Evolutionary conservation across 2,888 invertebrate genomes (phyloP).

Genomic region (Zele albiditarsus): DNA sequence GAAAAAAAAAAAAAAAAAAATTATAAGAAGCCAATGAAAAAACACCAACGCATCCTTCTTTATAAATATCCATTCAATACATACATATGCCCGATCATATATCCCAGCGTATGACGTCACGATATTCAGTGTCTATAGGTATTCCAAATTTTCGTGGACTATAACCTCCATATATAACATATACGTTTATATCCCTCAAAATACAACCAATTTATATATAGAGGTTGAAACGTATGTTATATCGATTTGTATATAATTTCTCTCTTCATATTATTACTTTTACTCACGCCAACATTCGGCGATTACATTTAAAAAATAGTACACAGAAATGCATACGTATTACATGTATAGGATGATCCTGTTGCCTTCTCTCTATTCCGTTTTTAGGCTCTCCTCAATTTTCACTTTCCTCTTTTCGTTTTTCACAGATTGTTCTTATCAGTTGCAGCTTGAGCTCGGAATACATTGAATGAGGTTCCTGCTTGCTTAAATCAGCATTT

Average conservation of each 20-base stretch:
- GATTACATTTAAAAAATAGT: neutral
- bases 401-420: no score
- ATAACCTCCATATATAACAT: neutral
- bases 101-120: neutral
- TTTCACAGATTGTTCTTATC: no score
- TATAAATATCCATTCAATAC: neutral
- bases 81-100: neutral
- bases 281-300: neutral
- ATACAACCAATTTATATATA: neutral
- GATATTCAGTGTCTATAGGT: neutral
- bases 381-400: no score
- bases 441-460: no score
- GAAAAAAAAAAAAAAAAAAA: no score
- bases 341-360: no score
- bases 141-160: neutral
- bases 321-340: neutral
- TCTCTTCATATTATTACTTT: neutral
- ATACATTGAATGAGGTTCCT: no score
- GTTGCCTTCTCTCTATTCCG: no score
- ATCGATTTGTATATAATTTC: neutral
- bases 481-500: no score
- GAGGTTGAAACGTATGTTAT: neutral
- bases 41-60: neutral
- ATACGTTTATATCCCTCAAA: neutral
- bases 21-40: neutral